Evolutionary conservation across 2,797 vertebrate species (phyloP).

Genomic region (Tapirus indicus): DNA sequence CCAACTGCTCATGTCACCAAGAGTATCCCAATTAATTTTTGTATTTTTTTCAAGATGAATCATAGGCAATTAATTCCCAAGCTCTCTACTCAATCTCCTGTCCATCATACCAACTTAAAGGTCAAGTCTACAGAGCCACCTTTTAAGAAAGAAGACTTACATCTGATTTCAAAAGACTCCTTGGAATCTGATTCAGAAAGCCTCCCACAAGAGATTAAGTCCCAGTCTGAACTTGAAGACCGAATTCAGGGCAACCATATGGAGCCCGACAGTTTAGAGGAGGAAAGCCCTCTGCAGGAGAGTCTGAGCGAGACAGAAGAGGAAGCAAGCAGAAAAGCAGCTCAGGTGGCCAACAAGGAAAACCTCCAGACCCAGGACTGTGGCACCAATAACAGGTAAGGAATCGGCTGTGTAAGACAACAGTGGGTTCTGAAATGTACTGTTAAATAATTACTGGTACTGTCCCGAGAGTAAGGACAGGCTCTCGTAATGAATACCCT

Average conservation of each 20-base stretch:
- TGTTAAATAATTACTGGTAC: not conserved
- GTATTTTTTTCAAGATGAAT: not conserved
- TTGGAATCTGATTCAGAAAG: constrained; percentile 88
- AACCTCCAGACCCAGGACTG: not conserved
- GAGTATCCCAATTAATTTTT: constrained; percentile 4
- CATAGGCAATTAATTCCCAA: constrained; percentile 51
- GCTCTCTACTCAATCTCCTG: not conserved
- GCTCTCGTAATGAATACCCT: not conserved
- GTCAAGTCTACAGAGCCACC: not conserved
- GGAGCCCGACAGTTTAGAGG: constrained; percentile 88
- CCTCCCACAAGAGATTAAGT: constrained; percentile 82
- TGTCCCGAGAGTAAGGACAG: not conserved
- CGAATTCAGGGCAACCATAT: constrained; percentile 4
- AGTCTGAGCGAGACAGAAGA: constrained; percentile 54
- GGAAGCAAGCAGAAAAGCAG: not conserved
- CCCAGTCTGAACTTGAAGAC: constrained; percentile 80
- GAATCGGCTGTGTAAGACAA: not conserved
- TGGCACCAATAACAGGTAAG: constrained; percentile 75
- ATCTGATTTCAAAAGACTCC: constrained; percentile 80
- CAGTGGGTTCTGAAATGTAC: not conserved
- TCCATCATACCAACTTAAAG: constrained; percentile 66
- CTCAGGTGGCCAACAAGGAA: not conserved
- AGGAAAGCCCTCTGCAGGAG: constrained; percentile 65
- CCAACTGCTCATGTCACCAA: not conserved
- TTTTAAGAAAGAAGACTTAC: not conserved